Base-by-base conservation (phyloP, 2,888 invertebrate species). In the Trachelus tabidus region DNA sequence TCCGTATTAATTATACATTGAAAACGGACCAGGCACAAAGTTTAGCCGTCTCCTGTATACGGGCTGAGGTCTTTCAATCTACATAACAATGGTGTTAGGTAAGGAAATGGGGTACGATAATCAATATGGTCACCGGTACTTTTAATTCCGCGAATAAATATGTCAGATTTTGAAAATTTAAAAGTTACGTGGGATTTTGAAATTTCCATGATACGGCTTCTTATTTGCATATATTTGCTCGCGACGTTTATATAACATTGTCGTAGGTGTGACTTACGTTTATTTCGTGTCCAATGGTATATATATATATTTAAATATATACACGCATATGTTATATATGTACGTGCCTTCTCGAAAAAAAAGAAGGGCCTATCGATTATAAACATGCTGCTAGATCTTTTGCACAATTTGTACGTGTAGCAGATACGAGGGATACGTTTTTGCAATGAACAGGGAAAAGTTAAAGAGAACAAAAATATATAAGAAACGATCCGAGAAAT, bases 351-450 rank as follows among this genome's bases (percentile, higher is more conserved):
- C 83, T 85, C 77, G 77, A 71, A 78, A 81, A 37, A 37, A 40
- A 40, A 73, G 79, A 85, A 83, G 79, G 83, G 85, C 84, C 85
- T 86, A 86, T 68, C 77, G 77, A 82, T 77, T 83, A 82, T 83
- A 82, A 85, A 82, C 80, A 87, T 81, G 84, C 84, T 84, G 84
- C 79, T 75, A 79, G 73, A 82, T 86, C 84, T 86, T 87, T 87
- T 87, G 85, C 85, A 86, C 85, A 84, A 87, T 87, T 87, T 87
- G 84, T 87, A 86, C 85, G 83, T 85, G 80, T 86, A 85, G 85
- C 82, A 79, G 80, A 84, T 83, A 83, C 79, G 79, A 84, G 71
- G 76, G 77, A 77, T 56, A 56, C 23, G 56, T 85, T 85, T 86
- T 86, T 84, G 84, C 84, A 84, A 85, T 83, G 75, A 78, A 77